These are phyloP conservation scores for Oncorhynchus keta DNA, from an alignment of 2,113 vertebrate genomes.

Conservation along the genomic window DNA sequence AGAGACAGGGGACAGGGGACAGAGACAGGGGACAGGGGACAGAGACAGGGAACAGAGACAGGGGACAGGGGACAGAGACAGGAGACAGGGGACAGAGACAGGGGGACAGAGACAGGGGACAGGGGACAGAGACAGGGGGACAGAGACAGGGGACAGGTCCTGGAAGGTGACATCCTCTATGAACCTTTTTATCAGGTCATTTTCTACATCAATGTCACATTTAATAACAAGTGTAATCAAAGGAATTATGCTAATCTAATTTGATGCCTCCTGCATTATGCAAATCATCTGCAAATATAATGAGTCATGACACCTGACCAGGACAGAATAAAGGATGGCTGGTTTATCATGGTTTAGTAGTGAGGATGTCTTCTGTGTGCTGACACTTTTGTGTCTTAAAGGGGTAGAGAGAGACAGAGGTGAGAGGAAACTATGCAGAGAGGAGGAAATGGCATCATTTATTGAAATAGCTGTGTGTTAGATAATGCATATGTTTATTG, in stretches of 20 bases:
- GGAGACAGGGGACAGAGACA: constrained; percentile 26
- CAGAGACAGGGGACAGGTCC: constrained; percentile 59
- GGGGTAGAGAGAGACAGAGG: constrained; percentile 22
- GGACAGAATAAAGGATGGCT: constrained; percentile 60
- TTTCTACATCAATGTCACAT: constrained; percentile 99
- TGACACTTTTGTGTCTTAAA: not conserved
- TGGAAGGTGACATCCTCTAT: constrained; percentile 97
- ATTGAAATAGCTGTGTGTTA: not conserved
- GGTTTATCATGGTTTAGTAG: not conserved
- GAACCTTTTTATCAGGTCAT: constrained; percentile 99
- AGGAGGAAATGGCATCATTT: not conserved
- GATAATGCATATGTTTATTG: not conserved
- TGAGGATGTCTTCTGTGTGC: too few relatives aligned
- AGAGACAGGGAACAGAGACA: too few relatives aligned
- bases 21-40: too few relatives aligned
- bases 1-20: too few relatives aligned
- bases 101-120: too few relatives aligned
- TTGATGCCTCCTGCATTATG: constrained; percentile 99
- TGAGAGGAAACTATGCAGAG: constrained; percentile 12
- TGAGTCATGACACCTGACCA: constrained; percentile 98
- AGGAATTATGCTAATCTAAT: constrained; percentile 99
- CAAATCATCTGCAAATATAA: constrained; percentile 97
- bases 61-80: constrained; percentile 55
- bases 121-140: constrained; percentile 65
- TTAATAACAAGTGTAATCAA: constrained; percentile 99